A percentile compares a stretch with the other conserved stretches of the same genome.
phyloP scores from a whole-genome alignment of 53 echinoderm and acorn worm genomes.

The Zoroaster sp. region DNA sequence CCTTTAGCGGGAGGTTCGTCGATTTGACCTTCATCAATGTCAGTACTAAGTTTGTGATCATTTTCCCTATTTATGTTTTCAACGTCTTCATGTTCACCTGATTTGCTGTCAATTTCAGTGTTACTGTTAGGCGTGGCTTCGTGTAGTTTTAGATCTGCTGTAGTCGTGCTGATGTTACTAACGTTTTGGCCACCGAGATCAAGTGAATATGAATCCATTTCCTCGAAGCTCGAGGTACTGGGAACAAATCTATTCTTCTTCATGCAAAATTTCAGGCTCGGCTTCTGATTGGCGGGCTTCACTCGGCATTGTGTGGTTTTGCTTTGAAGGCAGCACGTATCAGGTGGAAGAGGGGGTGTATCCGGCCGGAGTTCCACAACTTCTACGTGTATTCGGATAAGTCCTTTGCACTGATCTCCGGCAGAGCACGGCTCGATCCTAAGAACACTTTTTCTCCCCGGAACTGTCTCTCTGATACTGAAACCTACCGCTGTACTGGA shows the following conservation, averaged over 20 bases:
- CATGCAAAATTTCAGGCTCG: constrained; percentile 52
- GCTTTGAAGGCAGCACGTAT: constrained; percentile 53
- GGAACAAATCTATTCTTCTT: constrained; percentile 66
- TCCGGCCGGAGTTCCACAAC: constrained; percentile 68
- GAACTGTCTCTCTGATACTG: neutral
- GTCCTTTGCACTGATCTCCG: neutral
- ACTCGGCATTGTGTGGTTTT: constrained; percentile 43
- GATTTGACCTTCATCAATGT: neutral
- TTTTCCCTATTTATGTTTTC: no score
- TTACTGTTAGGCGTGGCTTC: neutral
- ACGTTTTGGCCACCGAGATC: neutral
- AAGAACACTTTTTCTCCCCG: constrained; percentile 1
- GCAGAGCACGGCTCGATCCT: constrained; percentile 23
- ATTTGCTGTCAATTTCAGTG: neutral
- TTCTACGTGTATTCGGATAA: constrained; percentile 59
- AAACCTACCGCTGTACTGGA: neutral
- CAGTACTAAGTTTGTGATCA: neutral
- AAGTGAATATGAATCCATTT: constrained; percentile 43
- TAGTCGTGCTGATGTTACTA: neutral
- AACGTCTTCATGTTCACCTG: no score
- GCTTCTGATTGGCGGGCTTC: neutral
- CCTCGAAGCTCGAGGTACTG: constrained; percentile 29
- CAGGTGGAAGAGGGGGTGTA: constrained; percentile 17
- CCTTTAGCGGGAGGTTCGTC: constrained; percentile 5
- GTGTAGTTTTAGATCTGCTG: neutral